Conservation (phyloP, 2,113 vertebrate genomes). For the Leucosticte australis region DNA sequence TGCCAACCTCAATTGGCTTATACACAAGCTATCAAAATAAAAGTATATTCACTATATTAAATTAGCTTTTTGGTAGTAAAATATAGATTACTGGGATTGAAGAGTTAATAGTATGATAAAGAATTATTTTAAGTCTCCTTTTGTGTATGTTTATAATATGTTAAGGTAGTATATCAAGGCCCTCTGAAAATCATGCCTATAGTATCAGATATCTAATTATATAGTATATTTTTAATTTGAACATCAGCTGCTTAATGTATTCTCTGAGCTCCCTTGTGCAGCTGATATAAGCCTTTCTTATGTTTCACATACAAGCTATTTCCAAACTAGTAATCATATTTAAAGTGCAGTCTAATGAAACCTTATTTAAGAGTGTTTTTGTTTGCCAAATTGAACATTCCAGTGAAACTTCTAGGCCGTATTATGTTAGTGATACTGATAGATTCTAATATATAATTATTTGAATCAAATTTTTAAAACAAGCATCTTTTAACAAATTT, state of each 20-base stretch:
- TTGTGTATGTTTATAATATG: not conserved
- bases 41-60: not conserved
- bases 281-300: not conserved
- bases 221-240: slow-evolving; percentile 6
- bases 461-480: slow-evolving; percentile 68
- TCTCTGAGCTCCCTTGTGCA: not conserved
- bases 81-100: not conserved
- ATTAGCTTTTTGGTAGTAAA: not conserved
- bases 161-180: not conserved
- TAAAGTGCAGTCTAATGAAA: slow-evolving; percentile 36
- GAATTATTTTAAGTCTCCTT: not conserved
- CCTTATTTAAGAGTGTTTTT: slow-evolving; percentile 61
- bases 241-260: not conserved
- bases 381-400: slow-evolving; percentile 34
- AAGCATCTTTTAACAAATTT: slow-evolving; percentile 61
- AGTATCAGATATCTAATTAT: not conserved
- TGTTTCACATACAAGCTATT: slow-evolving; percentile 19
- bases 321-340: slow-evolving; percentile 40
- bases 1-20: not conserved
- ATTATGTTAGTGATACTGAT: slow-evolving; percentile 32
- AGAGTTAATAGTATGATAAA: not conserved
- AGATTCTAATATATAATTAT: slow-evolving; percentile 59
- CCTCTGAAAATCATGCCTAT: not conserved
- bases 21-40: not conserved
- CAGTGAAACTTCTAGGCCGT: slow-evolving; percentile 16